Evolutionary conservation across 2,113 vertebrate genomes (phyloP).

Genomic region (Chroicocephalus ridibundus): DNA sequence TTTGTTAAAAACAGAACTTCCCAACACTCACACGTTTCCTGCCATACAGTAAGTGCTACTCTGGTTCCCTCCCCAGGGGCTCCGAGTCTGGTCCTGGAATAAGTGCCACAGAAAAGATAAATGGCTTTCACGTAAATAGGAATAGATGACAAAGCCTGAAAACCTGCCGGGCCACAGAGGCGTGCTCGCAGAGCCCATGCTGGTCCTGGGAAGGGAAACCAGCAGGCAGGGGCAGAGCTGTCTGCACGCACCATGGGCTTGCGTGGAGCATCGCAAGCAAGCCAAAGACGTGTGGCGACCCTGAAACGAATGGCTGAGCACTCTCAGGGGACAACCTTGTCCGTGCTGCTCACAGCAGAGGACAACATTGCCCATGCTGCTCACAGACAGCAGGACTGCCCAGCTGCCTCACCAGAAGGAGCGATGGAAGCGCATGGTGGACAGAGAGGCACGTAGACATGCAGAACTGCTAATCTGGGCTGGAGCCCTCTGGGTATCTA

Average conservation of each 20-base stretch:
- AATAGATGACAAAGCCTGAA: background rate
- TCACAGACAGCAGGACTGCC: background rate
- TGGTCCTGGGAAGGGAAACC: background rate
- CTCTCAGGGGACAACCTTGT: no score
- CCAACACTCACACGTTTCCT: background rate
- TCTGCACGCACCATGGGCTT: accelerated
- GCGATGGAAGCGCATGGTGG: background rate
- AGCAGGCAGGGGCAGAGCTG: background rate
- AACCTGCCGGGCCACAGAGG: background rate
- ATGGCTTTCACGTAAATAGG: background rate
- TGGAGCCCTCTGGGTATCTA: background rate
- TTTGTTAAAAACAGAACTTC: slow-evolving; percentile 42
- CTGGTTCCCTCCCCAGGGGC: background rate
- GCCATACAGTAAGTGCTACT: background rate
- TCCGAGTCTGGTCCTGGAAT: background rate
- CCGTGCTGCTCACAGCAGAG: background rate
- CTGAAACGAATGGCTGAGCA: background rate
- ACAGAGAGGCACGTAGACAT: background rate
- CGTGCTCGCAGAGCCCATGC: accelerated
- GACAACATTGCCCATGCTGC: background rate
- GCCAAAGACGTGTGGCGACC: accelerated
- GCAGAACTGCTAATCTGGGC: background rate
- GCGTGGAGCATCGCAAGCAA: background rate
- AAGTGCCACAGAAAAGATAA: background rate
- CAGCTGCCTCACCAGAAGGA: background rate